Base-by-base conservation (phyloP, 2,888 invertebrate species). In the Troides helena region DNA sequence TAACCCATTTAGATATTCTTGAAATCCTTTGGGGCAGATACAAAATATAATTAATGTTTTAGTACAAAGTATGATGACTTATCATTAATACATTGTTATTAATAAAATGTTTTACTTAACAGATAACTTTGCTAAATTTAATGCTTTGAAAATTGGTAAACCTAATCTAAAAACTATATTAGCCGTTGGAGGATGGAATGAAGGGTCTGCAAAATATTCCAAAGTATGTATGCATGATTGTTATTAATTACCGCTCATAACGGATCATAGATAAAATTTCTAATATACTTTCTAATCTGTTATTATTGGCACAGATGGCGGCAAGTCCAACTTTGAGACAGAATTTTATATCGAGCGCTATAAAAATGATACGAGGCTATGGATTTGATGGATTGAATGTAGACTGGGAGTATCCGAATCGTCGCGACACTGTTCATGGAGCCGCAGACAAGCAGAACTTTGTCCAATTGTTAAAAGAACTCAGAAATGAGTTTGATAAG, bases 161-260 rank as follows among this genome's bases (percentile, higher is more conserved):
- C 86, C 94, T 0, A 82, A 84, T 1, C 78, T 93, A 25, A 95
- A 95, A 83, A 93, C 94, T 0, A 74, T 95, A 71, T 73, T 95
- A n/a, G 95, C 95, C 2, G 93, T 95, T n/a, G 95, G 96, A 10
- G 95, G 95, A 18, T 95, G 94, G 94, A 95, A 93, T 77, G 95
- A 95, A 82, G 95, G 94, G 8, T 95, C 95, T 0, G 79, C 78
- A 0, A 94, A 92, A 72, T 95, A 93, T 79, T 95, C 95, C 0
- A 73, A 78, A 66, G 94, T 94, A 81, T 83, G 89, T 85, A 69
- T 50, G 10, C 17, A 17, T 53, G 53, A 25, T 53, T 53, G 14
- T 39, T 39, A 39, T 39, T 10, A 39, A 39, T 39, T 10, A 39
- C 10, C 39, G 39, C 39, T 39, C 8, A 39, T 10, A 39, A 39